Base-by-base conservation (phyloP, 2,113 vertebrate genomes). In the Solea senegalensis region DNA sequence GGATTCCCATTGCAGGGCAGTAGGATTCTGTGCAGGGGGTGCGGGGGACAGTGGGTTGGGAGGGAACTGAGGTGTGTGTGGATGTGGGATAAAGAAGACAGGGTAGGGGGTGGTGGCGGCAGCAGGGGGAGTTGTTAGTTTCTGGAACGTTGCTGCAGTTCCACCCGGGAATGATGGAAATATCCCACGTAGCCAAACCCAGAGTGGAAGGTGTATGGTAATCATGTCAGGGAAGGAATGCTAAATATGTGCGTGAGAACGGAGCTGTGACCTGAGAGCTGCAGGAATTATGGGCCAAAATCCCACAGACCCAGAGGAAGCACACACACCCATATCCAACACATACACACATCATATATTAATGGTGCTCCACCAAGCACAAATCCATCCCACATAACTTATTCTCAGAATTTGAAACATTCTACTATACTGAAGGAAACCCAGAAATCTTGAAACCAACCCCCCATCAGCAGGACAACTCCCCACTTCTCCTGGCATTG, bases 231-330 rank as follows among this genome's bases (percentile, higher is more conserved):
- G 91, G 91, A 94, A 93, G 90, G 93, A 94, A 94, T 94, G 92
- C 88, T 86, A 93, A 92, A 93, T 89, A 93, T 93, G 91, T 93
- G 92, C 90, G 92, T 93, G 93, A 93, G 93, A 94, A 93, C 90
- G 53, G 75, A 90, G 89, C 89, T 81, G 89, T 93, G 93, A 94
- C 93, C 93, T 86, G 91, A 92, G 93, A 94, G 91, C 92, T 92
- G 89, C 89, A 92, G 91, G 91, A 93, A 92, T 93, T 92, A 92
- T 93, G 88, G 91, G 87, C 87, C 92, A 92, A 91, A 93, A 93
- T 93, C 92, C 93, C 92, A 92, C 90, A 91, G 89, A 93, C 92
- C 91, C 92, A 93, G 88, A 93, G 92, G 93, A 94, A 93, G 90
- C 90, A 91, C 84, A 92, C 92, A 93, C 93, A 89, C 93, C 91